A percentile compares a stretch with the other conserved stretches of the same genome.
Evolutionary conservation across 1,140 invertebrate genomes (phyloP).

Genomic region (Papilio xuthus): DNA sequence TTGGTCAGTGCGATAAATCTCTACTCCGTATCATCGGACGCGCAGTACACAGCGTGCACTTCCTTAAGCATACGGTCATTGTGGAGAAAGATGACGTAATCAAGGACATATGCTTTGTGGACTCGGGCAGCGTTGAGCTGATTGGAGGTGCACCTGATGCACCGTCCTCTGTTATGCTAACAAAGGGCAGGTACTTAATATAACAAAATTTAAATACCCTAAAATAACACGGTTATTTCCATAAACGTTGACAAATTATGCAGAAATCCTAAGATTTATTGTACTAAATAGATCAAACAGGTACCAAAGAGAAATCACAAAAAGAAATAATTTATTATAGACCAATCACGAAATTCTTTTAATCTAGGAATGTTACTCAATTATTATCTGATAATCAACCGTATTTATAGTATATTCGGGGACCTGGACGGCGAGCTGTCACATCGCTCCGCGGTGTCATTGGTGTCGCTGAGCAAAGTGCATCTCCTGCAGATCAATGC

Average conservation of each 20-base stretch:
- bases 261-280: neutral
- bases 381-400: too few species aligned
- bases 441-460: conserved; percentile 45
- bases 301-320: too few species aligned
- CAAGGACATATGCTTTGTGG: conserved; percentile 59
- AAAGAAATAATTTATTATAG: too few species aligned
- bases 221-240: neutral
- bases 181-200: conserved; percentile 56
- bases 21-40: conserved; percentile 63
- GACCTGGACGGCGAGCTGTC: conserved; percentile 52
- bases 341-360: too few species aligned
- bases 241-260: neutral
- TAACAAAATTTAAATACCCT: neutral
- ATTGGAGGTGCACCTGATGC: conserved; percentile 34
- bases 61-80: conserved; percentile 56
- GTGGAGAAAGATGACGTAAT: conserved; percentile 63
- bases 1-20: conserved; percentile 58
- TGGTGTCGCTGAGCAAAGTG: conserved; percentile 50
- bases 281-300: neutral
- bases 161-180: conserved; percentile 40
- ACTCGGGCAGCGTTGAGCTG: conserved; percentile 57
- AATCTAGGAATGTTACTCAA: too few species aligned
- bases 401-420: conserved; percentile 61
- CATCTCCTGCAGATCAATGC: conserved; percentile 62
- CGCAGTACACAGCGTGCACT: conserved; percentile 58